These are phyloP conservation scores for Teleiodes luculella DNA, from an alignment of 2,888 invertebrate genomes.

Conservation along the genomic window DNA sequence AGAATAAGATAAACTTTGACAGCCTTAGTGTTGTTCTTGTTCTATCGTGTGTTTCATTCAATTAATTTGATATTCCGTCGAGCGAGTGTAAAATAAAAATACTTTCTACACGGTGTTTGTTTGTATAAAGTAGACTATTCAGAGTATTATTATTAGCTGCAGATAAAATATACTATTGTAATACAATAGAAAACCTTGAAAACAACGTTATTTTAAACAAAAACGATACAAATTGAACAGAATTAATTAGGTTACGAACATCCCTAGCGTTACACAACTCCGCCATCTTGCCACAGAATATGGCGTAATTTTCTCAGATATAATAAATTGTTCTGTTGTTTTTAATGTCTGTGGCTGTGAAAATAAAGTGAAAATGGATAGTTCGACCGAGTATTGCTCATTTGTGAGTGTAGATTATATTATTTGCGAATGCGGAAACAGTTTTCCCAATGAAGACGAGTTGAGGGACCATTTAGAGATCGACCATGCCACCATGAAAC, in stretches of 20 bases:
- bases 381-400: conserved; percentile 37
- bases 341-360: conserved; percentile 49
- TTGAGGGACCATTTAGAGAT: conserved; percentile 46
- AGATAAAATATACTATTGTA: too few relatives aligned
- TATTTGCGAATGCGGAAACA: conserved; percentile 64
- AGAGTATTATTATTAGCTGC: too few relatives aligned
- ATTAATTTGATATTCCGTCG: too few relatives aligned
- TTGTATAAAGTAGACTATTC: too few relatives aligned
- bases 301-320: conserved; percentile 13
- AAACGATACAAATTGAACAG: too few relatives aligned
- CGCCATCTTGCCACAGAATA: conserved; percentile 12
- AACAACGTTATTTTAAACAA: too few relatives aligned
- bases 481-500: conserved; percentile 43
- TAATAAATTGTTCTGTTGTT: conserved; percentile 10
- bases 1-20: background rate
- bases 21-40: background rate
- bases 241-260: background rate
- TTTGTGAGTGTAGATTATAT: conserved; percentile 62
- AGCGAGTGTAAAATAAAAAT: too few relatives aligned
- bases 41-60: too few relatives aligned
- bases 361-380: conserved; percentile 25
- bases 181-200: too few relatives aligned
- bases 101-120: too few relatives aligned
- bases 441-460: conserved; percentile 51
- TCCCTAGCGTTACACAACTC: conserved; percentile 6